A percentile compares a stretch with the other conserved stretches of the same genome.
Conservation (phyloP, 2,888 invertebrate genomes). For the Epiblema foenella region DNA sequence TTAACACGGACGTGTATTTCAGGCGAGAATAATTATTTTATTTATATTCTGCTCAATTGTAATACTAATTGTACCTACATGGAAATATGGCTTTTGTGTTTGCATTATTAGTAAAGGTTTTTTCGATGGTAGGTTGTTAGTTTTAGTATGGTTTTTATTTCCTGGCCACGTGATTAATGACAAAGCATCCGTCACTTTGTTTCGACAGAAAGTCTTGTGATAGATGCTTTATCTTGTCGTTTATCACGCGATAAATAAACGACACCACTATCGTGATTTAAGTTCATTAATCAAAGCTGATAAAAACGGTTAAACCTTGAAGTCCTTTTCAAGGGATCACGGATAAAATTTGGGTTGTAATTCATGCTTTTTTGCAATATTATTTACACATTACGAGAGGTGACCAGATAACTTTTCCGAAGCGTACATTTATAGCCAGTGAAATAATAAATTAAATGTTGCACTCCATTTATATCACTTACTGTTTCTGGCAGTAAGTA, state of each 20-base stretch:
- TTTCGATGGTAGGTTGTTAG: background rate
- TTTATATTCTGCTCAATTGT: conserved; percentile 17
- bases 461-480: background rate
- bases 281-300: too few relatives aligned
- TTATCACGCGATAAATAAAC: too few relatives aligned
- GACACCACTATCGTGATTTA: too few relatives aligned
- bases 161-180: background rate
- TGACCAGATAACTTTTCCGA: too few relatives aligned
- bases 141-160: background rate
- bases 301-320: background rate
- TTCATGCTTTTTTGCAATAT: too few relatives aligned
- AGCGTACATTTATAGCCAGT: too few relatives aligned
- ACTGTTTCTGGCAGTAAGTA: background rate
- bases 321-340: background rate
- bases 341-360: too few relatives aligned
- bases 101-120: conserved; percentile 11
- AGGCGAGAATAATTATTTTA: conserved; percentile 22
- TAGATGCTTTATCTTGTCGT: too few relatives aligned
- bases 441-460: background rate
- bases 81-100: conserved; percentile 15
- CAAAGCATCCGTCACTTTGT: too few relatives aligned
- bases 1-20: conserved; percentile 28
- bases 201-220: too few relatives aligned
- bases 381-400: too few relatives aligned
- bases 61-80: background rate